A percentile compares a stretch with the other conserved stretches of the same genome.
Evolutionary conservation across 2,113 vertebrate species (phyloP).

Genomic region (Nothocercus nigrocapillus): DNA sequence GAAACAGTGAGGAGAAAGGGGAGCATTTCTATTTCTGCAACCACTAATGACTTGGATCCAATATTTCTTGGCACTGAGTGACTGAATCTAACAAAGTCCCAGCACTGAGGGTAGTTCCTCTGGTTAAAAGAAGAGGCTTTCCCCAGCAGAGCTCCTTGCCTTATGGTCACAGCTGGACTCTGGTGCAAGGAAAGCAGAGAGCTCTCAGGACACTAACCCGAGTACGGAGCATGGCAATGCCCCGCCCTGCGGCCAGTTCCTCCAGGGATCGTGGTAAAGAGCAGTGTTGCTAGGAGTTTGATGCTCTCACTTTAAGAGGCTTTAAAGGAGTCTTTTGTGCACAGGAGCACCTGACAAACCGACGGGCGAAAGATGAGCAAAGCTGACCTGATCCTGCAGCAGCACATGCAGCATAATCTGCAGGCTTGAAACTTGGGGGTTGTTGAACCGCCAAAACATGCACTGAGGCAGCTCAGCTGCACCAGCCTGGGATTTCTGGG

Average conservation of each 20-base stretch:
- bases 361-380: constrained; percentile 38
- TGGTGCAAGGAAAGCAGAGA: background rate
- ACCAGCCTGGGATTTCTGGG: constrained; percentile 5
- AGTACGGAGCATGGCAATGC: background rate
- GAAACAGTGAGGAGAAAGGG: background rate
- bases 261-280: background rate
- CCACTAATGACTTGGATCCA: background rate
- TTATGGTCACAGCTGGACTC: background rate
- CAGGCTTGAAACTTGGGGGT: background rate
- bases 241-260: background rate
- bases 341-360: constrained; percentile 30
- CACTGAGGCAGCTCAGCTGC: background rate
- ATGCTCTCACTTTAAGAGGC: background rate
- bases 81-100: background rate
- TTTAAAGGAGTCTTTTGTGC: background rate
- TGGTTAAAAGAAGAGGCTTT: background rate
- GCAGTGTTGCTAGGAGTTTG: background rate
- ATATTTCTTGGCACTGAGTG: background rate
- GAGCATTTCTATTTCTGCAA: background rate
- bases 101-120: background rate
- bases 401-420: constrained; percentile 12
- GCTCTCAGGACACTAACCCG: background rate
- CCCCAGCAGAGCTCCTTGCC: background rate
- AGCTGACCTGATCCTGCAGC: constrained; percentile 12
- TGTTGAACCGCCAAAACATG: background rate